Evolutionary conservation across 2,797 vertebrate species (phyloP), one percentile per base, ranked within the genome.

Genomic region (Anas acuta): DNA sequence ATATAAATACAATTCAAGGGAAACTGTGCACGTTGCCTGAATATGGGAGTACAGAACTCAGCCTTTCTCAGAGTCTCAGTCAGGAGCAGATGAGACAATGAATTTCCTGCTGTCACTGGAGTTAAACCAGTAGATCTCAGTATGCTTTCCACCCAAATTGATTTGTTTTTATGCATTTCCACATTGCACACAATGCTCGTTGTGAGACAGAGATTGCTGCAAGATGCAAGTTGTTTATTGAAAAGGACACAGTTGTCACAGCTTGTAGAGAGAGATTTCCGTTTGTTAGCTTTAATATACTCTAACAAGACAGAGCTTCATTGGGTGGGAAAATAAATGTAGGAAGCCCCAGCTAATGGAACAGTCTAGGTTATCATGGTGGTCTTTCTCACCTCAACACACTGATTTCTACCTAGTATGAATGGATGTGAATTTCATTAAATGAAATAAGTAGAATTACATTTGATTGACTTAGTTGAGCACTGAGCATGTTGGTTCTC

Each of bases 81-180:
- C 70, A 58, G 80, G 72, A 86, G 51, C 15, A 26, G 41, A 88
- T 60, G 51, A 93, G 66, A 56, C n/a, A 76, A 91, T 43, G 56
- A 78, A 81, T 72, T 71, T 91, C 80, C n/a, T 78, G 62, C 77
- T 84, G 85, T 78, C 64, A 47, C 19, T 70, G 60, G 33, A 45
- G 61, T 73, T 92, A 92, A 89, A 94, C n/a, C 62, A 49, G 73
- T 56, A 69, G 80, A 54, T 67, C 62, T 90, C 1, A 0, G 64
- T 69, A 87, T 16, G 43, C 82, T 91, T 92, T 70, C 37, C 33
- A 33, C 60, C 37, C 30, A 91, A 84, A 94, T 33, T 22, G 56
- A 75, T 90, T 84, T 84, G 39, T 3, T 89, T 94, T 92, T 65
- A 93, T 84, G 84, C 83, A 87, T 84, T 95, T 92, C 76, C 90